Conservation (phyloP, 2,888 invertebrate species). For the Scaptomyza flava region DNA sequence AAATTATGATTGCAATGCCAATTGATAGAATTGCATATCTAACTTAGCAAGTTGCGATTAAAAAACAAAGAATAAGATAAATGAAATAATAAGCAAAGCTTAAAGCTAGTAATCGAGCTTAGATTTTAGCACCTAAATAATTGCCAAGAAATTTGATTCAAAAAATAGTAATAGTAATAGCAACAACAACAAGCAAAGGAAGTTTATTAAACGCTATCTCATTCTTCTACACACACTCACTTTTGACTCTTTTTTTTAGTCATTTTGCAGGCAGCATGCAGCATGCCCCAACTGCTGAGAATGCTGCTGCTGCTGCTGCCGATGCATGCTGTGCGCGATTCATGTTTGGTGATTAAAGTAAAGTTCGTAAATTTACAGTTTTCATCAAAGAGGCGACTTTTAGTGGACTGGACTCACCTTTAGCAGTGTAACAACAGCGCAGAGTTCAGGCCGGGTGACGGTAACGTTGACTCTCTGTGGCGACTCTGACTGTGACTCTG, state of each 20-base stretch:
- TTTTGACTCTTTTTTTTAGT: background rate
- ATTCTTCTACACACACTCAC: background rate
- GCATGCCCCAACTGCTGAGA: slow-evolving; percentile 13
- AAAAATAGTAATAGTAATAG: slow-evolving; percentile 47
- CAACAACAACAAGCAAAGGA: slow-evolving; percentile 25
- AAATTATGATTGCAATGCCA: too few relatives aligned
- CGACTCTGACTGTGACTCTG: slow-evolving; percentile 51
- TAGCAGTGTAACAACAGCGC: slow-evolving; percentile 76
- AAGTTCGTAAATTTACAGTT: slow-evolving; percentile 83
- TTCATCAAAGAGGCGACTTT: slow-evolving; percentile 82
- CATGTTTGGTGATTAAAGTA: slow-evolving; percentile 83
- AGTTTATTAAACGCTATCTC: slow-evolving; percentile 9
- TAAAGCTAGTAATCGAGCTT: slow-evolving; percentile 31
- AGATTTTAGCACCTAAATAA: slow-evolving; percentile 38
- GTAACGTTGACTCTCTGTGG: slow-evolving; percentile 71
- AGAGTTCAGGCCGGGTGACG: slow-evolving; percentile 78
- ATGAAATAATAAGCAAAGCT: slow-evolving; percentile 1
- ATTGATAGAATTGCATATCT: too few relatives aligned
- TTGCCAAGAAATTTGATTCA: slow-evolving; percentile 29
- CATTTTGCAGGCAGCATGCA: slow-evolving; percentile 9
- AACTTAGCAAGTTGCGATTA: background rate
- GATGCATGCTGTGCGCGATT: slow-evolving; percentile 82
- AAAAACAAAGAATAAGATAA: background rate
- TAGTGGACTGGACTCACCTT: slow-evolving; percentile 82
- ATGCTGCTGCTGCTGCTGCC: slow-evolving; percentile 60